Base-by-base conservation (phyloP, 2,797 vertebrate genomes). In the Acrossocheilus wenchowensis region DNA sequence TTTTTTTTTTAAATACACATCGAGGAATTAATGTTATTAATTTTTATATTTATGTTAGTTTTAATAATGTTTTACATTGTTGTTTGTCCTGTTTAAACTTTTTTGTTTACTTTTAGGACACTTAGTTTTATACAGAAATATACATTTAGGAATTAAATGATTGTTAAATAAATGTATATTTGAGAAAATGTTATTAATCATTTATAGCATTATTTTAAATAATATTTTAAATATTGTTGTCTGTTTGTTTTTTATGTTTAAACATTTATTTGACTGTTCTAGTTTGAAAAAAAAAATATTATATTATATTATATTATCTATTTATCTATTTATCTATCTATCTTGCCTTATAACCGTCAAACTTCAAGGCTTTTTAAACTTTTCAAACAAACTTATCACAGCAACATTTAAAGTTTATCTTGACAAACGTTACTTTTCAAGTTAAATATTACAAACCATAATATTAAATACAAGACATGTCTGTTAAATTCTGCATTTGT, bases 351-450 rank as follows among this genome's bases (percentile, higher is more conserved):
- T 39, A 23, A 39, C 9, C 36, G 11, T 39, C 34, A 69, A 69
- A 69, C 66, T 39, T 71, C 8, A 71, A 41, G 6, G 17, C 36
- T 71, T 71, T 39, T 21, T 54, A 23, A 74, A 48, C 11, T 57
- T 57, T 57, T 14, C 9, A 4, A 78, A 54, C 2, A 78, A n/a
- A 11, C 21, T 57, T 78, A 23, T 57, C 50, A 39, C 6, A 3
- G 19, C 19, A 77, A 34, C 14, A 48, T 54, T 52, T 9, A 36
- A 54, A 54, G 19, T 39, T 39, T 54, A 36, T 54, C 50, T 54
- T 77, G 30, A 12, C 74, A 77, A 36, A 36, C 50, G 54, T 77
- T 74, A 2, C 15, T 75, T 50, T 75, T 74, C 43, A 74, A 50
- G 72, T 71, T 66, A 34, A 68, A 17, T 14, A 36, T 68, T 36